Conservation (phyloP, 2,888 invertebrate genomes). For the Epinotia demarniana region DNA sequence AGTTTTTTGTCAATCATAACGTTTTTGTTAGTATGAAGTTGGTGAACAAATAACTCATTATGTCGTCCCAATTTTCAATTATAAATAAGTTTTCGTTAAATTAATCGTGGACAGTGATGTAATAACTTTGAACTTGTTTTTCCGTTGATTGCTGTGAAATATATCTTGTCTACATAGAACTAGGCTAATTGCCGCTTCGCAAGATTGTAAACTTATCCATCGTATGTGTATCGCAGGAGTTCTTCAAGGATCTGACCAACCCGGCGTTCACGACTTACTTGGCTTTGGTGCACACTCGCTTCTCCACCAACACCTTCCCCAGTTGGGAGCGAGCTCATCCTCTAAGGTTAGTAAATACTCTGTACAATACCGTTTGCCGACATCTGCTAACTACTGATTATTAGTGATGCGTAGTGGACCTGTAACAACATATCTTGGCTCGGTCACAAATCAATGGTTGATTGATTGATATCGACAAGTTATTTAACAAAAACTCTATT, state of each 20-base stretch:
- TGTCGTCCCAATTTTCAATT: not conserved
- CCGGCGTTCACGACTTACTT: constrained; percentile 96
- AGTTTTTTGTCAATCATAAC: not conserved
- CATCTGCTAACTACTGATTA: too few relatives aligned
- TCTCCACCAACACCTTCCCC: constrained; percentile 99
- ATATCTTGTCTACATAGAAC: not conserved
- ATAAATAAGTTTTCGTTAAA: not conserved
- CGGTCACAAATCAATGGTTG: too few relatives aligned
- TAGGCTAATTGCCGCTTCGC: not conserved
- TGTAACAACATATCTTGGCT: too few relatives aligned
- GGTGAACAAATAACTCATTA: not conserved
- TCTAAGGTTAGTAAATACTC: constrained; percentile 86
- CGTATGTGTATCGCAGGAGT: constrained; percentile 84
- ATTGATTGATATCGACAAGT: too few relatives aligned
- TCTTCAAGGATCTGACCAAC: constrained; percentile 88
- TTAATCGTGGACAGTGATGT: not conserved
- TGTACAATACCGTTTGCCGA: too few relatives aligned
- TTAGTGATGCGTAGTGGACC: too few relatives aligned
- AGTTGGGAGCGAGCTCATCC: constrained; percentile 99
- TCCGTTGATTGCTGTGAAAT: not conserved
- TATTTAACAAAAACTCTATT: too few relatives aligned
- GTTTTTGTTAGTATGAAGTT: not conserved
- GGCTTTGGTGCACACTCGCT: constrained; percentile 98
- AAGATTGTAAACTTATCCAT: not conserved
- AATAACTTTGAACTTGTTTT: not conserved